These are phyloP conservation scores for Megalops atlanticus DNA, from an alignment of 2,113 vertebrate species.

Conservation along the genomic window DNA sequence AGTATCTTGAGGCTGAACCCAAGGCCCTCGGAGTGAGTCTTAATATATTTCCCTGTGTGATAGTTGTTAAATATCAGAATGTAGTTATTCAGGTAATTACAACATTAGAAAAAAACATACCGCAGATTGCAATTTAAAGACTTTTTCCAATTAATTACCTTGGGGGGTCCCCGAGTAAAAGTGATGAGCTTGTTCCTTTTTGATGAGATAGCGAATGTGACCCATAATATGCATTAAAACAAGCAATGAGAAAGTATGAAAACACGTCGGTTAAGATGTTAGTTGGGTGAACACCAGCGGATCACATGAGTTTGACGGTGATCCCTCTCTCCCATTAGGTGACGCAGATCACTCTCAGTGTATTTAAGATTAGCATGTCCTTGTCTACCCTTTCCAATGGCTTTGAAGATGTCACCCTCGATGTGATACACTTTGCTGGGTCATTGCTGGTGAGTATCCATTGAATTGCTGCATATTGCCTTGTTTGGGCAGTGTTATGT, in stretches of 20 bases:
- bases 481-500: no score
- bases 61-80: no score
- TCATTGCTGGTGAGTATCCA: conserved; percentile 55
- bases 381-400: not conserved
- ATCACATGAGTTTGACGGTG: not conserved
- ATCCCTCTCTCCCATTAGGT: conserved; percentile 45
- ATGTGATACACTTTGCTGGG: not conserved
- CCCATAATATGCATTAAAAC: not conserved
- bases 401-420: fast-evolving
- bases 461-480: not conserved
- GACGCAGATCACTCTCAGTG: conserved; percentile 61
- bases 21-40: conserved; percentile 68
- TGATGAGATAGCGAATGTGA: not conserved
- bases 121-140: no score
- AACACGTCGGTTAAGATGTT: not conserved
- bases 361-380: conserved; percentile 40
- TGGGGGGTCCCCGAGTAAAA: no score
- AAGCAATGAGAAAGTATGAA: not conserved
- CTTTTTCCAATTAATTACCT: no score
- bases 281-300: not conserved
- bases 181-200: no score
- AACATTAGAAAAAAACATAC: not conserved
- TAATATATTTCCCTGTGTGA: not conserved
- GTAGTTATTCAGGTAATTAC: no score
- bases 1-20: conserved; percentile 70